These are phyloP conservation scores for Rapana venosa DNA, from an alignment of 2,888 invertebrate species.

Conservation along the genomic window DNA sequence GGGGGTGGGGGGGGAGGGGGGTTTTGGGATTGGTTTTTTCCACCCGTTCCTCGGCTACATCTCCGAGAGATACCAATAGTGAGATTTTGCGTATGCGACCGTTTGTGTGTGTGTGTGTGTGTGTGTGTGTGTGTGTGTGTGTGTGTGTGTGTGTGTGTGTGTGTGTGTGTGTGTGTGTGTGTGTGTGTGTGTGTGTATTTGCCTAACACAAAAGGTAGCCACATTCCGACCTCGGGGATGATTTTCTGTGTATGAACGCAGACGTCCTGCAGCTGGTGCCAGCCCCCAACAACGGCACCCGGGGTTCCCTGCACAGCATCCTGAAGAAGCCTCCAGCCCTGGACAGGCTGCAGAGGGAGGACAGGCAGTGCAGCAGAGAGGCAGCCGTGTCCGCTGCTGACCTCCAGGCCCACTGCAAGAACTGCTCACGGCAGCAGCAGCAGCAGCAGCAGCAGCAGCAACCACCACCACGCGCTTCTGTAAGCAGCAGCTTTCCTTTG, in stretches of 20 bases:
- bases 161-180: background rate
- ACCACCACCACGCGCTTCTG: too few relatives aligned
- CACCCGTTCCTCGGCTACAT: too few relatives aligned
- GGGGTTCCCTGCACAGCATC: slow-evolving; percentile 72
- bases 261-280: slow-evolving; percentile 59
- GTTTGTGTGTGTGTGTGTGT: slow-evolving; percentile 68
- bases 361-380: background rate
- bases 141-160: background rate
- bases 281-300: slow-evolving; percentile 77
- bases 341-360: background rate
- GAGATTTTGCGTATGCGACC: background rate
- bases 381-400: background rate
- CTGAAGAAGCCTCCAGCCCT: slow-evolving; percentile 63
- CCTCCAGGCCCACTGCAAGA: slow-evolving; percentile 24
- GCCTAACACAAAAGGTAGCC: background rate
- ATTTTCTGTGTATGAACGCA: background rate
- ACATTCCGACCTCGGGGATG: background rate
- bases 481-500: too few relatives aligned
- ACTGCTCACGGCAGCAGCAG: background rate
- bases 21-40: too few relatives aligned
- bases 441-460: too few relatives aligned
- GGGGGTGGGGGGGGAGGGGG: too few relatives aligned
- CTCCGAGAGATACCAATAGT: background rate
- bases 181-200: background rate
- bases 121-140: background rate